These are phyloP conservation scores for Drosophila kanapiae DNA, from an alignment of 1,140 invertebrate species.

Conservation along the genomic window DNA sequence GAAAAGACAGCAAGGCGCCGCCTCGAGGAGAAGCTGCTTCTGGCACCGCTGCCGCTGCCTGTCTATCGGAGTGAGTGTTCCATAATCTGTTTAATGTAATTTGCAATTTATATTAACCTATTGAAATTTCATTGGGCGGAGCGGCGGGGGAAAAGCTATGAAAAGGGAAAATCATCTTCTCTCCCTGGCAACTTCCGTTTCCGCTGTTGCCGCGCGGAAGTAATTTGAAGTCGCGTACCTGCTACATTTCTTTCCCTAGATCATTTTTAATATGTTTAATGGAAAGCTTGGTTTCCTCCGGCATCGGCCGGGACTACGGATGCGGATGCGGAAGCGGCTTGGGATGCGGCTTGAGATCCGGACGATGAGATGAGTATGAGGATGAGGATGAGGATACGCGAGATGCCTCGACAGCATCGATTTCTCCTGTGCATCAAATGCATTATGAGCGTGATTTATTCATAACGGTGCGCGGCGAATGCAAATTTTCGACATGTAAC, in stretches of 20 bases:
- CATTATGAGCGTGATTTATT: slow-evolving; percentile 72
- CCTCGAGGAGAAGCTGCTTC: not conserved
- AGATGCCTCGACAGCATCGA: slow-evolving; percentile 63
- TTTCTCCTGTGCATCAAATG: slow-evolving; percentile 62
- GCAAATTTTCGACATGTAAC: slow-evolving; percentile 70
- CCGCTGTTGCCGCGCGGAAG: slow-evolving; percentile 46
- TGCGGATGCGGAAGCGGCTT: slow-evolving; percentile 15
- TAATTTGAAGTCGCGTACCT: slow-evolving; percentile 55
- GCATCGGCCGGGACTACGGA: slow-evolving; percentile 16
- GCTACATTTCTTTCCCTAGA: slow-evolving; percentile 24
- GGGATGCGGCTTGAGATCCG: slow-evolving; percentile 8
- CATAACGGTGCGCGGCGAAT: slow-evolving; percentile 66
- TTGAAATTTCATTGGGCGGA: slow-evolving; percentile 68
- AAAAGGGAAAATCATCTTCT: slow-evolving; percentile 10
- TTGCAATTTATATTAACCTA: slow-evolving; percentile 83
- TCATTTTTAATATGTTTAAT: slow-evolving; percentile 64
- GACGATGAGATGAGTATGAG: not conserved
- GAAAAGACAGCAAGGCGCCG: slow-evolving; percentile 2
- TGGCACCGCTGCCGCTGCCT: too few species aligned
- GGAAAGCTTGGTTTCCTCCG: slow-evolving; percentile 38
- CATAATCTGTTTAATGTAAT: slow-evolving; percentile 82
- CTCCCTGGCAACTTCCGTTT: slow-evolving; percentile 48
- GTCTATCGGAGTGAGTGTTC: slow-evolving; percentile 27
- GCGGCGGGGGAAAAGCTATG: slow-evolving; percentile 6
- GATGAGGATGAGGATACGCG: slow-evolving; percentile 7